Base-by-base conservation (phyloP, 2,888 invertebrate species). In the Melinopterus prodromus region DNA sequence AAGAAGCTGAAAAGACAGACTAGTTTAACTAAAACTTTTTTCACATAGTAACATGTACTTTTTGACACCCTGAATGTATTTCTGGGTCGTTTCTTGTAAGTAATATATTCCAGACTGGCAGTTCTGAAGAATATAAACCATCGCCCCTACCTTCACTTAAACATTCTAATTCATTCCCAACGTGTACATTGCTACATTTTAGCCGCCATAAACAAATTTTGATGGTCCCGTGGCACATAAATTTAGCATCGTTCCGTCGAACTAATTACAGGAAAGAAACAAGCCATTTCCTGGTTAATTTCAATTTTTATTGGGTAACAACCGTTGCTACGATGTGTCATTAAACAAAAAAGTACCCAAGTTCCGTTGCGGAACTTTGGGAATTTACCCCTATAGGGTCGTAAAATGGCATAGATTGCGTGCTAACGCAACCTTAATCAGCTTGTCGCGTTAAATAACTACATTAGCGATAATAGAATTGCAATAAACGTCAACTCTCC, bases 341-440 rank as follows among this genome's bases (percentile, higher is more conserved):
- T 74, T 74, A 74, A 74, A n/a, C 36, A 74, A 74, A 74, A 74
- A 74, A 74, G 35, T 35, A 71, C 71, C 35, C 36, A 74, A 74
- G 36, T 37, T n/a, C n/a, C 74, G 35, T 35, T 74, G 16, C 26
- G 74, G 35, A 74, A 74, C 35, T 74, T 74, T n/a, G 37, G 74
- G 74, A 36, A 37, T 74, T 74, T 74, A 14, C n/a, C 36, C 74
- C 35, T 74, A 74, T 74, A 37, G 37, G 36, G 35, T 35, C 74
- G 35, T 74, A 74, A 74, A 74, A 35, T 36, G 35, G 74, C 37
- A n/a, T 85, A 85, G 84, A 85, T 84, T 86, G 85, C 85, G 78
- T 70, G 78, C 70, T 79, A 85, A 53, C 53, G 53, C 53, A 53
- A 53, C 53, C 53, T 53, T 53, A 53, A 53, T 53, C 53, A 53